These are phyloP conservation scores for Uromys caudimaculatus DNA, from an alignment of 2,797 vertebrate genomes.

Conservation along the genomic window DNA sequence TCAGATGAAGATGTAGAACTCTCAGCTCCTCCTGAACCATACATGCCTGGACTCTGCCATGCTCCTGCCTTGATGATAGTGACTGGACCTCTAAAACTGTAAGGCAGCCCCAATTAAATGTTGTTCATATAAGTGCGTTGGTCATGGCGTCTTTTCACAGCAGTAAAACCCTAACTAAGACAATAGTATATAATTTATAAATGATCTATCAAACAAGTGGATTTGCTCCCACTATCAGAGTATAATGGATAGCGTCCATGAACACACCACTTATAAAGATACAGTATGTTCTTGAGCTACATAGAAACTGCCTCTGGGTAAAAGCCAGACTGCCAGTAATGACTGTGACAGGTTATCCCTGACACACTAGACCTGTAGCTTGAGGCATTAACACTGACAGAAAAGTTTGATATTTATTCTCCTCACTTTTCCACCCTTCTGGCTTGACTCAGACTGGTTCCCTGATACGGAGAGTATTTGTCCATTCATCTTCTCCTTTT, in stretches of 20 bases:
- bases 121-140: background rate
- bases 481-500: background rate
- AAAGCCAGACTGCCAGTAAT: background rate
- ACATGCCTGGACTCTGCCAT: background rate
- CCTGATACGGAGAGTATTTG: background rate
- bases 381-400: background rate
- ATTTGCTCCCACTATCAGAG: background rate
- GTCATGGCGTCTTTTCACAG: background rate
- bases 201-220: background rate
- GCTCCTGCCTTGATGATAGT: background rate
- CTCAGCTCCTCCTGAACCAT: background rate
- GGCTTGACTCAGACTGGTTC: background rate
- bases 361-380: background rate
- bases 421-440: background rate
- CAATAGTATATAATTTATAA: background rate
- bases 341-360: background rate
- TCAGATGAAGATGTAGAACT: background rate
- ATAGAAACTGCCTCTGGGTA: background rate
- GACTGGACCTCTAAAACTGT: background rate
- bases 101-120: background rate
- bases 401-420: background rate
- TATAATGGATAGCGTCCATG: background rate
- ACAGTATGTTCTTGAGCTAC: background rate
- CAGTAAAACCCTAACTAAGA: background rate
- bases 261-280: background rate